These are phyloP conservation scores for Volucella zonaria DNA, from an alignment of 2,888 invertebrate species.

Conservation along the genomic window DNA sequence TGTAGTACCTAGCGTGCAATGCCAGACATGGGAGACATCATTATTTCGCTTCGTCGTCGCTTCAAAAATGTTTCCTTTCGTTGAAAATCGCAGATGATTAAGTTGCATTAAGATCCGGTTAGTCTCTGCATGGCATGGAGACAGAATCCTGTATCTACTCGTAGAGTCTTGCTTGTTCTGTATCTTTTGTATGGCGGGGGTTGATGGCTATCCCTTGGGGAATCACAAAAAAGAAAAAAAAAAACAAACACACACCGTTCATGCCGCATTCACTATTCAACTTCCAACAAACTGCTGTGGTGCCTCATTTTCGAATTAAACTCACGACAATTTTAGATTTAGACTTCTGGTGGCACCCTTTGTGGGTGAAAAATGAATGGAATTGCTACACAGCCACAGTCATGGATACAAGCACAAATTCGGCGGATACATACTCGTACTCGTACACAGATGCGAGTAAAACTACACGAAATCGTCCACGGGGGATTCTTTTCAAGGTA, in stretches of 20 bases:
- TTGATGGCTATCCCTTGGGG: too few species aligned
- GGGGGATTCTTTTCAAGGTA: constrained; percentile 27
- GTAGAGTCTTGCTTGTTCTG: neutral
- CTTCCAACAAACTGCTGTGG: neutral
- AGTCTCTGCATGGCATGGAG: neutral
- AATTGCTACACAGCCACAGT: neutral
- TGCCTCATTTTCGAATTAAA: constrained; percentile 17
- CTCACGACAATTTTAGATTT: neutral
- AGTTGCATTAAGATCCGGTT: constrained; percentile 27
- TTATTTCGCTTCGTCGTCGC: constrained; percentile 42
- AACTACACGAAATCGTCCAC: neutral
- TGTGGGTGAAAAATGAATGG: constrained; percentile 4
- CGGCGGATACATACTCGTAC: neutral
- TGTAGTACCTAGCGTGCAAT: neutral
- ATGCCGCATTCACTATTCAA: neutral
- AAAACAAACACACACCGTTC: too few species aligned
- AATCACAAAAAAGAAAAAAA: too few species aligned
- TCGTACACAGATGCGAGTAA: too few species aligned
- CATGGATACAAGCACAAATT: neutral
- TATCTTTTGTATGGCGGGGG: neutral
- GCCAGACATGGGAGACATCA: constrained; percentile 9
- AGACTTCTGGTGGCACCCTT: constrained; percentile 6
- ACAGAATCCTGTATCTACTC: neutral
- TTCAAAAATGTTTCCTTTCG: constrained; percentile 1
- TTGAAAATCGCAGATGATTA: constrained; percentile 35